phyloP scores from a whole-genome alignment of 2,113 vertebrate species.

The Rhabdornis inornatus region DNA sequence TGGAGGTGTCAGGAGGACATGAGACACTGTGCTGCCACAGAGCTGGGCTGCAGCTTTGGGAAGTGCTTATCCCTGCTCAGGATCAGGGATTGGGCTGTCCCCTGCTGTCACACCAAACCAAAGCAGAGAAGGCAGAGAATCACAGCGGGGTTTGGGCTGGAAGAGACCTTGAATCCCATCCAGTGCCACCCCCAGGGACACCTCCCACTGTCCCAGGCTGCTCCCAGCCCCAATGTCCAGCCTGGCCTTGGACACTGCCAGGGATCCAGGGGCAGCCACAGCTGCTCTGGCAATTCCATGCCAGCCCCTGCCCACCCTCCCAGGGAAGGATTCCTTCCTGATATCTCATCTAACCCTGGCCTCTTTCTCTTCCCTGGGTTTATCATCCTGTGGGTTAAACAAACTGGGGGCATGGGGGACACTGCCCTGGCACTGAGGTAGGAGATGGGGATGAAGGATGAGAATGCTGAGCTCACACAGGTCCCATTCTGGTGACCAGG shows the following conservation, averaged over 20 bases:
- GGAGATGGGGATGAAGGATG: too few relatives aligned
- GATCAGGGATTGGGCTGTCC: rapidly evolving
- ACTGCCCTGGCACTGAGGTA: not conserved
- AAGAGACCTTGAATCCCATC: not conserved
- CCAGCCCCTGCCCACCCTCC: rapidly evolving
- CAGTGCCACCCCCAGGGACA: not conserved
- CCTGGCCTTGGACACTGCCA: not conserved
- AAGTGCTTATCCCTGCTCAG: not conserved
- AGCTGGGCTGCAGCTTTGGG: not conserved
- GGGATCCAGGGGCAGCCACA: not conserved
- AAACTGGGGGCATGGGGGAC: not conserved
- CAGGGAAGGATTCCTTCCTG: not conserved
- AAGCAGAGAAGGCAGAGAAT: not conserved
- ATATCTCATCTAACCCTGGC: not conserved
- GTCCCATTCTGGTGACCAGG: not conserved
- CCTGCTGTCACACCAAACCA: not conserved
- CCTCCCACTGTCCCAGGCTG: rapidly evolving
- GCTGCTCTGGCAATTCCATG: not conserved
- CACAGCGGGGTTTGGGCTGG: rapidly evolving
- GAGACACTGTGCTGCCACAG: not conserved
- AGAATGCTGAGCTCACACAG: not conserved
- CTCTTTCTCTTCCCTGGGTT: not conserved
- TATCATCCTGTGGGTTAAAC: not conserved
- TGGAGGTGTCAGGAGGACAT: not conserved
- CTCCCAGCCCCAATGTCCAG: rapidly evolving